phyloP scores from a whole-genome alignment of 2,797 vertebrate genomes.

The Phataginus tetradactyla region DNA sequence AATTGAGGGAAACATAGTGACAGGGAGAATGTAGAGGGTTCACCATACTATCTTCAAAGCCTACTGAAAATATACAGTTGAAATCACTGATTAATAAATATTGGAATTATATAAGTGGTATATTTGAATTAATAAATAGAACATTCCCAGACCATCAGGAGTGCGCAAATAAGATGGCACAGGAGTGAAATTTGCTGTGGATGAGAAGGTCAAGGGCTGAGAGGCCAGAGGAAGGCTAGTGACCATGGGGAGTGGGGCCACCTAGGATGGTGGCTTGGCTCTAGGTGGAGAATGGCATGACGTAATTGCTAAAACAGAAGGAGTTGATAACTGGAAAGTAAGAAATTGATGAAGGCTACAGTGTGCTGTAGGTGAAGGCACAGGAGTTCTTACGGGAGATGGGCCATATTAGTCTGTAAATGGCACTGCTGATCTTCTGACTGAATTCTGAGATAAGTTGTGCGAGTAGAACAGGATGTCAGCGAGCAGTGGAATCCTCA shows the following conservation, averaged over 20 bases:
- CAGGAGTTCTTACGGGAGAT: neutral
- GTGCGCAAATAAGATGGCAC: neutral
- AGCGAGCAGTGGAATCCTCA: neutral
- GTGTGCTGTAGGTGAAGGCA: neutral
- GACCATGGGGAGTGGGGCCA: neutral
- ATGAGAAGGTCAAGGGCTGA: neutral
- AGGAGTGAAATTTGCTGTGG: neutral
- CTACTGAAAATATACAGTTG: neutral
- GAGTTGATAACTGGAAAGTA: neutral
- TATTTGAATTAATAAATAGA: neutral
- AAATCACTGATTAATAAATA: neutral
- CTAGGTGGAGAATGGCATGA: neutral
- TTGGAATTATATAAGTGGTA: neutral
- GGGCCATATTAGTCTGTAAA: neutral
- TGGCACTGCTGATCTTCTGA: neutral
- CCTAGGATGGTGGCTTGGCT: neutral
- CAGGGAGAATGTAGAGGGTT: neutral
- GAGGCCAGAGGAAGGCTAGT: neutral
- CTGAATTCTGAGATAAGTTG: neutral
- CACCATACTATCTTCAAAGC: neutral
- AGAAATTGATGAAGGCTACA: neutral
- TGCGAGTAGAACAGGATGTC: neutral
- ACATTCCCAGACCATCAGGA: neutral
- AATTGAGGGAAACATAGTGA: neutral
- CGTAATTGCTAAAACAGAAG: neutral